Conservation (phyloP, 2,113 vertebrate genomes). For the Myiozetetes cayanensis region DNA sequence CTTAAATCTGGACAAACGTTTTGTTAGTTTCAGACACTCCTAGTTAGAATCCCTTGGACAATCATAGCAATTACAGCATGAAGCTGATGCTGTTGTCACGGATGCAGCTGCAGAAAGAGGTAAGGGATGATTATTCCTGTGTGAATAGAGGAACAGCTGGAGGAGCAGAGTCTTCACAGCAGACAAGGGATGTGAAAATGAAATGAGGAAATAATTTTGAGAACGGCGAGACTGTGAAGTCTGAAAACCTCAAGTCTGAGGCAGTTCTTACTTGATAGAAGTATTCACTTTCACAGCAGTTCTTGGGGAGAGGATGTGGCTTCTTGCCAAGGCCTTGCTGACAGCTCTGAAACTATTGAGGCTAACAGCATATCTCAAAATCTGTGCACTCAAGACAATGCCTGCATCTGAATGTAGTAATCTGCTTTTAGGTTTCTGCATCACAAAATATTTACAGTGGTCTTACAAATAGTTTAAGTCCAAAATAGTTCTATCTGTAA, state of each 20-base stretch:
- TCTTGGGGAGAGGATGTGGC: neutral
- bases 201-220: neutral
- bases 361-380: neutral
- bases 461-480: neutral
- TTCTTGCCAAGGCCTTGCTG: neutral
- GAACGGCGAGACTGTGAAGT: neutral
- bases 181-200: neutral
- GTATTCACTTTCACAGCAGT: neutral
- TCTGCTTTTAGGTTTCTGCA: neutral
- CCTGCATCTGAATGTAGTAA: neutral
- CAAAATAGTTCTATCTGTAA: neutral
- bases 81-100: neutral
- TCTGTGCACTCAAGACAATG: neutral
- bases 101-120: neutral
- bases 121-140: neutral
- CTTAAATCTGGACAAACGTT: neutral
- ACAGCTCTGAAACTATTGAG: neutral
- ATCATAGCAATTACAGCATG: neutral
- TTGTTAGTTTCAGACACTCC: neutral
- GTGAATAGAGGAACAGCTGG: neutral
- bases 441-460: neutral
- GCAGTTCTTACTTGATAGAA: neutral
- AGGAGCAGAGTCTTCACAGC: neutral
- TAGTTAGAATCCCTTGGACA: neutral
- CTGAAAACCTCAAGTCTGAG: neutral